Evolutionary conservation across 2,113 vertebrate genomes (phyloP).

Genomic region (Dasypus novemcinctus): DNA sequence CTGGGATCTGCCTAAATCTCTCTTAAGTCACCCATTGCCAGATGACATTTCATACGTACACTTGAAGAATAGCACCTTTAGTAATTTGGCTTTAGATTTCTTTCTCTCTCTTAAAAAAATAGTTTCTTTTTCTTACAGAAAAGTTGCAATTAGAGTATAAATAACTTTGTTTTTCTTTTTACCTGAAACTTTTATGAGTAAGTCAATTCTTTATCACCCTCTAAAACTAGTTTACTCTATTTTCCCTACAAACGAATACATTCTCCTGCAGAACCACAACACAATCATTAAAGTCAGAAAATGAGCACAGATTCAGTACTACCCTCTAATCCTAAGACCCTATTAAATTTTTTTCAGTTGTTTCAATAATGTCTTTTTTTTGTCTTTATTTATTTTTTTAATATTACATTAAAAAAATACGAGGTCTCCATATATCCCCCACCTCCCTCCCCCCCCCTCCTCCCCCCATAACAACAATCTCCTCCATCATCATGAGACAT

Average conservation of each 20-base stretch:
- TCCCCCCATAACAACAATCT: too few relatives aligned
- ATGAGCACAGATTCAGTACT: not conserved
- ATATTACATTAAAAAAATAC: too few relatives aligned
- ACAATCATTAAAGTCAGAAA: not conserved
- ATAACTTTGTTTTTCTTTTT: not conserved
- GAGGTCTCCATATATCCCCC: too few relatives aligned
- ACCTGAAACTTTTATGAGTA: not conserved
- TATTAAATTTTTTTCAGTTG: not conserved
- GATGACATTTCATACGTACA: not conserved
- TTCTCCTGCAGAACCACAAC: not conserved
- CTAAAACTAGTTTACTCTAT: not conserved
- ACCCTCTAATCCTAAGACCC: not conserved
- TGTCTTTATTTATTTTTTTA: too few relatives aligned
- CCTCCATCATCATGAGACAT: too few relatives aligned
- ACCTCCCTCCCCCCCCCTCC: too few relatives aligned
- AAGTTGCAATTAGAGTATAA: not conserved
- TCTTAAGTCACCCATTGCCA: not conserved
- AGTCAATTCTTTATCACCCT: not conserved
- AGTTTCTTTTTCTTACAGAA: slow-evolving; percentile 6
- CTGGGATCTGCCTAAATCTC: not conserved
- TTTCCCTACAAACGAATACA: not conserved
- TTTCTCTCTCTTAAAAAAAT: not conserved
- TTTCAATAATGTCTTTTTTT: too few relatives aligned
- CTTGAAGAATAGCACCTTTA: not conserved
- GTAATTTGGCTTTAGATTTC: slow-evolving; percentile 25